Conservation (phyloP, 2,888 invertebrate species). For the Camptogramma bilineatum region DNA sequence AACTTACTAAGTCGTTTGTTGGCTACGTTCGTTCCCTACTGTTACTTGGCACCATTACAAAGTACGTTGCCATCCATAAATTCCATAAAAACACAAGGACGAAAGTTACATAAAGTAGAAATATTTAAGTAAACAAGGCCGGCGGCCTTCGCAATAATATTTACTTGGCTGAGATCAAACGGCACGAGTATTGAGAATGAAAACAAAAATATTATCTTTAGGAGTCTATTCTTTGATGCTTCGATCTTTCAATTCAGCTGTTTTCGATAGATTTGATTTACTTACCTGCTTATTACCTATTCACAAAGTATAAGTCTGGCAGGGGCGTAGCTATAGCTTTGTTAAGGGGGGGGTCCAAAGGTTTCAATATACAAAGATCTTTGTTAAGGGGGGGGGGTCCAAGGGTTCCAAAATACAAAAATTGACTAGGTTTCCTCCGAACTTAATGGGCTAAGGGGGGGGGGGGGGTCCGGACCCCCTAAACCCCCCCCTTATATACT, state of each 20-base stretch:
- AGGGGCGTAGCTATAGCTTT: too few species aligned
- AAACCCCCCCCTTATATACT: too few species aligned
- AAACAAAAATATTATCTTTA: slow-evolving; percentile 63
- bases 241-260: neutral
- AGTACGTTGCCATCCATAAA: slow-evolving; percentile 22
- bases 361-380: too few species aligned
- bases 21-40: neutral
- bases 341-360: too few species aligned
- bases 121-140: slow-evolving; percentile 41
- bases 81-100: slow-evolving; percentile 32
- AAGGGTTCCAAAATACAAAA: too few species aligned
- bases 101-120: slow-evolving; percentile 40
- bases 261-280: slow-evolving; percentile 6
- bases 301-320: neutral
- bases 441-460: too few species aligned
- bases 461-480: too few species aligned
- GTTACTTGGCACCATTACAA: slow-evolving; percentile 7
- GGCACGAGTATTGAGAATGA: slow-evolving; percentile 46
- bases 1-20: neutral
- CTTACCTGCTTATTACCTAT: neutral
- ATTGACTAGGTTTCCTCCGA: too few species aligned
- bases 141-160: slow-evolving; percentile 53
- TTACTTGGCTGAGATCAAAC: slow-evolving; percentile 55
- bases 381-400: too few species aligned
- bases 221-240: slow-evolving; percentile 12